A percentile compares a stretch with the other conserved stretches of the same genome.
Conservation (phyloP, 2,888 invertebrate genomes). For the Diploptera punctata region DNA sequence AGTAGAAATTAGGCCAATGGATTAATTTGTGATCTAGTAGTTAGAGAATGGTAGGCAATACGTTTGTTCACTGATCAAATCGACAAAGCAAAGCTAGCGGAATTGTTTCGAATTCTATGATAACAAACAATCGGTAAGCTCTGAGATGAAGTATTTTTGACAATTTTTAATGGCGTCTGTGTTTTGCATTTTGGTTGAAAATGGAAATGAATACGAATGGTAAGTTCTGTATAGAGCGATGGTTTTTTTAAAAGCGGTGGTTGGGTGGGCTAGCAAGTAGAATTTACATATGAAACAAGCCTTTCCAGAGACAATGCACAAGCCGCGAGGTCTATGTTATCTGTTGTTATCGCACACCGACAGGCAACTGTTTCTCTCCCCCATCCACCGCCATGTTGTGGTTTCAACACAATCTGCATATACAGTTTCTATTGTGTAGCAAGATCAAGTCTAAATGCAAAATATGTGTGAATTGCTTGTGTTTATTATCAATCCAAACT, state of each 20-base stretch:
- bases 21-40: no score
- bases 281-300: conserved; percentile 39
- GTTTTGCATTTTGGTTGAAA: background rate
- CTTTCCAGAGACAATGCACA: conserved; percentile 18
- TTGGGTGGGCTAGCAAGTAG: conserved; percentile 20
- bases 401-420: conserved; percentile 12
- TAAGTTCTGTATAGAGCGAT: no score
- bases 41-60: no score
- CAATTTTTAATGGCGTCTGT: background rate
- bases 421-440: background rate
- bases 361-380: conserved; percentile 20
- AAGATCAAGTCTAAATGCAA: conserved; percentile 29
- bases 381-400: conserved; percentile 11
- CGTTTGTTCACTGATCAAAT: no score
- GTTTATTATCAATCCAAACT: conserved; percentile 21
- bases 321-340: conserved; percentile 20
- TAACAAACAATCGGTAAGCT: no score
- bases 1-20: no score
- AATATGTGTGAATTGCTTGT: background rate
- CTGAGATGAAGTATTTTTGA: no score
- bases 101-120: no score
- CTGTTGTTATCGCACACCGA: conserved; percentile 31
- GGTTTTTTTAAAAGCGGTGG: no score
- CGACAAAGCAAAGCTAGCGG: no score
- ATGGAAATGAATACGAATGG: conserved; percentile 8